These are phyloP conservation scores for Mechanitis mazaeus DNA, from an alignment of 2,888 invertebrate species.

Conservation along the genomic window DNA sequence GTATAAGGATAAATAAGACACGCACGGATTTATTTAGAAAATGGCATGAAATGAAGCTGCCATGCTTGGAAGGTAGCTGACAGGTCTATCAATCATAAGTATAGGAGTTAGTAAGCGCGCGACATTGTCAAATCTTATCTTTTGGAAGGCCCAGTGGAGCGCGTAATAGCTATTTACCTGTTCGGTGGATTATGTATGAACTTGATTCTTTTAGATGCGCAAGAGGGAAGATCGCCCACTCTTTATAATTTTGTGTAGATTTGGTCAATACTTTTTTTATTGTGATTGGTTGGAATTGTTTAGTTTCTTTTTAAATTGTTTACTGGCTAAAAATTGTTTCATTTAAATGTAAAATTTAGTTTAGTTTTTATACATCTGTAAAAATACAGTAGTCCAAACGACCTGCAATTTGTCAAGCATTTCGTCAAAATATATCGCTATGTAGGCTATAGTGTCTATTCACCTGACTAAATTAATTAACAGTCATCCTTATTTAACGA, in stretches of 20 bases:
- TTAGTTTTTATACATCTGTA: background rate
- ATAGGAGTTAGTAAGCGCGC: constrained; percentile 39
- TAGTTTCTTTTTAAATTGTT: too few species aligned
- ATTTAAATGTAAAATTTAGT: background rate
- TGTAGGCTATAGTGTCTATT: background rate
- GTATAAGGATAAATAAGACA: constrained; percentile 36
- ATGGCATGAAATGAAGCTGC: constrained; percentile 65
- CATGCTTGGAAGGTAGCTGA: constrained; percentile 43
- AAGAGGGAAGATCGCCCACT: constrained; percentile 46
- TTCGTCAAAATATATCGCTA: constrained; percentile 10
- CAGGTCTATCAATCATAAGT: constrained; percentile 63
- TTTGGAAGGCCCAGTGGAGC: constrained; percentile 57
- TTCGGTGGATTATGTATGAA: constrained; percentile 59
- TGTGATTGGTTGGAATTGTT: background rate
- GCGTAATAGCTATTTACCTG: constrained; percentile 75
- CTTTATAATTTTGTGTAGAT: constrained; percentile 15
- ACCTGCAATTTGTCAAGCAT: constrained; percentile 20
- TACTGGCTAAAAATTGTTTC: too few species aligned
- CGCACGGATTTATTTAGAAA: constrained; percentile 53
- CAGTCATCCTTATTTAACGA: background rate
- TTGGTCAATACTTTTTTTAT: background rate
- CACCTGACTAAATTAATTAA: background rate
- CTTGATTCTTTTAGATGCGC: constrained; percentile 60
- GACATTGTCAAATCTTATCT: constrained; percentile 65
- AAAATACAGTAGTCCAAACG: constrained; percentile 8